Base-by-base conservation (phyloP, 2,113 vertebrate genomes). In the Platichthys stellatus region DNA sequence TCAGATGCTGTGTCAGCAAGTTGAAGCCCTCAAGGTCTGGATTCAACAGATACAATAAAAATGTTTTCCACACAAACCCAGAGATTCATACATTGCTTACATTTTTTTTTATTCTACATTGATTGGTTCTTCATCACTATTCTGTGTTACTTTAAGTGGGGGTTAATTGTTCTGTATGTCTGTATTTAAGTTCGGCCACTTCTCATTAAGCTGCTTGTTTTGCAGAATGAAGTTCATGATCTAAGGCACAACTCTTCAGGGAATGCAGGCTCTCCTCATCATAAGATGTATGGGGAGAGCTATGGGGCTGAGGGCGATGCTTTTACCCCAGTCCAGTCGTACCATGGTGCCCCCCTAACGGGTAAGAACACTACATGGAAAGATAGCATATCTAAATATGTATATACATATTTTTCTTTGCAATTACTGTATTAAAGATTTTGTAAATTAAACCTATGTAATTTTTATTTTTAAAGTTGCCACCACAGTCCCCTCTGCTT, bases 191-290 rank as follows among this genome's bases (percentile, higher is more conserved):
- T 63, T n/a, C 4, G 45, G 20, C 64, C 54, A 18, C 12, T 20
- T 74, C 49, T 62, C 47, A 69, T 63, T 31, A 43, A 40, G 20
- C 0, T 60, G 14, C 4, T 57, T 80, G 5, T 85, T 85, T 63
- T 18, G 72, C 83, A 99, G 98, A 97, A 96, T 92, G 98, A 99
- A 91, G 97, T 99, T 89, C 96, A 97, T 75, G 97, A 97, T 82
- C 91, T 99, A 89, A 96, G 94, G 90, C 94, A 95, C 78, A 97
- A 94, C 78, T 90, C 90, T 64, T 95, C 95, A 77, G 96, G 85
- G 12, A 81, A 90, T 10, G 92, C 88, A 35, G 65, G 85, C 0
- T 95, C 96, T 3, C 94, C 96, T 78, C 96, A 94, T 86, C 90
- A 92, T 60, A 95, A 96, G 40, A 95, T 96, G 93, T 95, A 96